These are phyloP conservation scores for Knipowitschia caucasica DNA, from an alignment of 2,797 vertebrate genomes.

Conservation along the genomic window DNA sequence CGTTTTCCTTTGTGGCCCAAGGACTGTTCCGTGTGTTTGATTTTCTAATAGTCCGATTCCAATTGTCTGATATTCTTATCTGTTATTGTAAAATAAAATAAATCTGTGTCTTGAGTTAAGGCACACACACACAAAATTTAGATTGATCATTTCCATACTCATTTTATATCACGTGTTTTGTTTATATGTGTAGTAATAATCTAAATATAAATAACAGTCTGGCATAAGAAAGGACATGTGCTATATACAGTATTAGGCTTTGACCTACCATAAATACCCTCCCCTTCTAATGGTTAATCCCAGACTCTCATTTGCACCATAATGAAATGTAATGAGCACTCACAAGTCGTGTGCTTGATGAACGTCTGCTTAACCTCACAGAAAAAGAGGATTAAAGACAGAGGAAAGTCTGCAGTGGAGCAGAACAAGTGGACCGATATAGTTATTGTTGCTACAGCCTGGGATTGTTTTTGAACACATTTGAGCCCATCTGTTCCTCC, in stretches of 20 bases:
- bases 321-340: constrained; percentile 72
- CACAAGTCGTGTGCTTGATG: constrained; percentile 59
- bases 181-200: too few species aligned
- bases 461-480: constrained; percentile 73
- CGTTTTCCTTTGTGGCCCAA: too few species aligned
- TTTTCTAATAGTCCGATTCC: too few species aligned
- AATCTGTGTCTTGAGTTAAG: too few species aligned
- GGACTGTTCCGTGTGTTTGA: too few species aligned
- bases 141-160: too few species aligned
- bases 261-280: constrained; percentile 15
- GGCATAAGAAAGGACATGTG: constrained; percentile 17
- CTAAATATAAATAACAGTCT: not conserved
- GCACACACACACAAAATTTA: too few species aligned
- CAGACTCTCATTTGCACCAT: constrained; percentile 64
- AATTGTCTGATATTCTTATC: too few species aligned
- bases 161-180: too few species aligned
- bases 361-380: constrained; percentile 55
- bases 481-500: constrained; percentile 75
- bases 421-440: constrained; percentile 18
- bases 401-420: constrained; percentile 14
- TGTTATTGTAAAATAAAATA: too few species aligned
- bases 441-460: constrained; percentile 27
- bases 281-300: constrained; percentile 46
- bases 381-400: constrained; percentile 38
- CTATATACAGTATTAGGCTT: too few species aligned